Percentiles rank a stretch among this genome's conserved stretches.
phyloP scores from a whole-genome alignment of 1,140 invertebrate species.

The Amyelois transitella region DNA sequence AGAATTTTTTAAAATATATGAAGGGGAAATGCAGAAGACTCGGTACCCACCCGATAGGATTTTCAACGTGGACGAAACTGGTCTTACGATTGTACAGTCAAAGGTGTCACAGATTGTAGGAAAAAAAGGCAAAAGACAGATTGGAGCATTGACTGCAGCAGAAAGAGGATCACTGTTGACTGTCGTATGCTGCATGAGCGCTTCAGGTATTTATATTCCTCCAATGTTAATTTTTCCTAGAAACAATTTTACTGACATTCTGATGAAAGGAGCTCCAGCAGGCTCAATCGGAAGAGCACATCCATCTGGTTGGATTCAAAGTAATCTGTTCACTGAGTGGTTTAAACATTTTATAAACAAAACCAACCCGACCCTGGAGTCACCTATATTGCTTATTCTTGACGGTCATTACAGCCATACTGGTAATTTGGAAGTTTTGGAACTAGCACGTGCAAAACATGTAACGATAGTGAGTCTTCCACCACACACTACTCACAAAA shows the following conservation, averaged over 20 bases:
- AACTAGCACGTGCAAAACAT: slow-evolving; percentile 32
- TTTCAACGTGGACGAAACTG: slow-evolving; percentile 52
- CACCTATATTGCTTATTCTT: slow-evolving; percentile 20
- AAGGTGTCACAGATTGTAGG: slow-evolving; percentile 35
- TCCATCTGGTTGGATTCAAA: slow-evolving; percentile 42
- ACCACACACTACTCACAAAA: slow-evolving; percentile 55
- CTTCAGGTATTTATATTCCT: slow-evolving; percentile 38
- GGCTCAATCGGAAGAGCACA: slow-evolving; percentile 36
- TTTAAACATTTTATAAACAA: slow-evolving; percentile 48
- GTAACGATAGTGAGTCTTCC: slow-evolving; percentile 51
- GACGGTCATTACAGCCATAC: slow-evolving; percentile 19
- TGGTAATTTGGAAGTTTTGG: slow-evolving; percentile 28
- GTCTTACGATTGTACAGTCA: slow-evolving; percentile 34
- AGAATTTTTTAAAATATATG: slow-evolving; percentile 41
- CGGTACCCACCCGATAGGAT: slow-evolving; percentile 33
- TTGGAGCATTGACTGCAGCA: slow-evolving; percentile 32
- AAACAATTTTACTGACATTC: slow-evolving; percentile 25
- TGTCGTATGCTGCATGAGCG: slow-evolving; percentile 32
- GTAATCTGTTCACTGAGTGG: slow-evolving; percentile 39
- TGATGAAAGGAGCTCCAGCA: slow-evolving; percentile 38
- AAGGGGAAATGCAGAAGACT: slow-evolving; percentile 26
- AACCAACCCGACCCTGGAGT: slow-evolving; percentile 15
- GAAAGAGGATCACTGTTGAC: slow-evolving; percentile 32
- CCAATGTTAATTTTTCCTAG: slow-evolving; percentile 45
- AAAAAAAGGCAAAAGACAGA: slow-evolving; percentile 34